A percentile compares a stretch with the other conserved stretches of the same genome.
Evolutionary conservation across 2,888 invertebrate species (phyloP).

Genomic region (Drosophila tripunctata): DNA sequence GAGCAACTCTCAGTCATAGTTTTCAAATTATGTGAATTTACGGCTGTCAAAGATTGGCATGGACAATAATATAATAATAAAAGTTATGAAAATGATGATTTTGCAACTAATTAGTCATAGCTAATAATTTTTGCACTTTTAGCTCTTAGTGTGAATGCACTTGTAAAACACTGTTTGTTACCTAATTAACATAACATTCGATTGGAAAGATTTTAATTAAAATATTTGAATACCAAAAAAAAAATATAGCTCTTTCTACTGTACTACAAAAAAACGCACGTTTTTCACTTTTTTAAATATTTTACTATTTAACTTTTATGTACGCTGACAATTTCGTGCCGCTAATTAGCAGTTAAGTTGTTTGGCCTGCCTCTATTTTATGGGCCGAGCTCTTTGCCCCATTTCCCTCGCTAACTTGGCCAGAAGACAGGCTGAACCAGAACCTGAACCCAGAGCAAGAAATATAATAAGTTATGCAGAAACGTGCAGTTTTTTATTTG

Average conservation of each 20-base stretch:
- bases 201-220: background rate
- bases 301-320: slow-evolving; percentile 23
- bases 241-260: background rate
- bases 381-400: slow-evolving; percentile 2
- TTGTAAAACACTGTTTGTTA: background rate
- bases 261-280: background rate
- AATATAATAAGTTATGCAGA: slow-evolving; percentile 59
- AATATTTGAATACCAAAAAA: no score
- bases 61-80: background rate
- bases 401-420: background rate
- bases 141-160: background rate
- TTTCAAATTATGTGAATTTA: slow-evolving; percentile 1
- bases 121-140: slow-evolving; percentile 1
- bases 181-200: background rate
- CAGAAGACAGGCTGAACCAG: slow-evolving; percentile 6
- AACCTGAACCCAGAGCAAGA: slow-evolving; percentile 10
- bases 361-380: slow-evolving; percentile 36
- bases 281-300: slow-evolving; percentile 11
- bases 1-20: slow-evolving; percentile 31
- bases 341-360: slow-evolving; percentile 53
- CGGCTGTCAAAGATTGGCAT: slow-evolving; percentile 2
- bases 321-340: slow-evolving; percentile 45
- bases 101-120: slow-evolving; percentile 14
- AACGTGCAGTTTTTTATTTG: slow-evolving; percentile 62
- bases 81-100: slow-evolving; percentile 15